A percentile compares a stretch with the other conserved stretches of the same genome.
phyloP scores from a whole-genome alignment of 1,140 invertebrate genomes.

The Tetragnatha versicolor region DNA sequence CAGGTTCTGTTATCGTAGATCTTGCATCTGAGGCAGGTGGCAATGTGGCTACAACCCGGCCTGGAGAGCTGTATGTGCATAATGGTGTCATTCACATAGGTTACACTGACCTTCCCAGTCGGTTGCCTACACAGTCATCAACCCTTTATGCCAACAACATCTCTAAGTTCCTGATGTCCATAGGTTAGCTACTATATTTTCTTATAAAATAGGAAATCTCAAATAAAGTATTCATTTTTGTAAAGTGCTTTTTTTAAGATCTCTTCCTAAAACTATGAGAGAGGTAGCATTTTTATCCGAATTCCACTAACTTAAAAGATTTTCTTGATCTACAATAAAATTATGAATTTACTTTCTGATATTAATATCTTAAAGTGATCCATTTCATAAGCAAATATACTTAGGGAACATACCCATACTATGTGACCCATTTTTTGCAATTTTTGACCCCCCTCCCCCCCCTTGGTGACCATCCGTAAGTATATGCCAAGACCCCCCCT shows the following conservation, averaged over 20 bases:
- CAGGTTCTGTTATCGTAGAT: slow-evolving; percentile 88
- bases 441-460: too few relatives aligned
- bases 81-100: slow-evolving; percentile 86
- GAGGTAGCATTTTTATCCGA: too few relatives aligned
- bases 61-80: slow-evolving; percentile 78
- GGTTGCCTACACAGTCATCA: slow-evolving; percentile 84
- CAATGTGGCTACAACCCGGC: slow-evolving; percentile 84
- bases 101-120: slow-evolving; percentile 82
- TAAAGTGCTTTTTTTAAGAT: not conserved
- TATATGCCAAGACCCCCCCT: too few relatives aligned
- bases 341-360: too few relatives aligned
- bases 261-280: too few relatives aligned
- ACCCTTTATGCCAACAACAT: slow-evolving; percentile 91
- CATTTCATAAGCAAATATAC: too few relatives aligned
- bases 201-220: not conserved
- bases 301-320: too few relatives aligned
- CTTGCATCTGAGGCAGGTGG: slow-evolving; percentile 88
- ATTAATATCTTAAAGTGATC: too few relatives aligned
- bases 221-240: not conserved
- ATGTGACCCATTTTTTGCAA: too few relatives aligned
- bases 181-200: slow-evolving; percentile 66
- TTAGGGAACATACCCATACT: too few relatives aligned
- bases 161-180: slow-evolving; percentile 83
- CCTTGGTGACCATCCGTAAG: too few relatives aligned
- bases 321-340: too few relatives aligned